Base-by-base conservation (phyloP, 2,113 vertebrate genomes). In the Danionella cerebrum region DNA sequence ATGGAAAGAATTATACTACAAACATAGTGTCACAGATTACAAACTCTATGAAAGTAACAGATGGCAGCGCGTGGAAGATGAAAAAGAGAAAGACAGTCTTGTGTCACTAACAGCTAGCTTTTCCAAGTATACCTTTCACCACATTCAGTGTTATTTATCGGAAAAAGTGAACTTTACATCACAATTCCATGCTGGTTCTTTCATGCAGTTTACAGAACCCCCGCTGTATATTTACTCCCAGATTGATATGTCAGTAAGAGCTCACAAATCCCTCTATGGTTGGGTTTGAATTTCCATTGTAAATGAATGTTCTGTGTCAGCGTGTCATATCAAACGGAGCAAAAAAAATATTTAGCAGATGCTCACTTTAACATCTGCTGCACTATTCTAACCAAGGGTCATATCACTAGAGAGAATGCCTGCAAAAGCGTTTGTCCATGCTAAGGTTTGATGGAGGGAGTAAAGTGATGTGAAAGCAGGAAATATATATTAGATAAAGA, bases 241-340 rank as follows among this genome's bases (percentile, higher is more conserved):
- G 65, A 81, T 25, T 77, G 67, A 81, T 77, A 68, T 76, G 68
- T 50, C 35, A 67, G 79, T 72, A 76, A 79, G 78, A 75, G 10
- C 16, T 44, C 52, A 27, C 51, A 18, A 39, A 54, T 35, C 65
- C 14, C 35, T 68, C 39, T 67, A 41, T 5, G 27, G 51, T 12
- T 33, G 11, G 62, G 64, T 42, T 27, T 53, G 72, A 82, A 83
- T 79, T 64, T 48, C 11, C 12, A 24, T 8, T 14, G 12, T 48
- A 48, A 58, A 57, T 3, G 31, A 57, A 68, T 47, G 41, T 31
- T 12, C 53, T 11, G 11, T 47, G 42, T 63, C 59, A 63, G 59
- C 59, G 48, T 16, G 10, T 29, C 12, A 52, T 35, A 64, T 48
- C 31, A 64, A 36, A 48, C 42, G 13, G 44, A 64, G 59, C 44